These are phyloP conservation scores for Lepidocyrtoides sp. DNA, from an alignment of 2,888 invertebrate species.

Conservation along the genomic window DNA sequence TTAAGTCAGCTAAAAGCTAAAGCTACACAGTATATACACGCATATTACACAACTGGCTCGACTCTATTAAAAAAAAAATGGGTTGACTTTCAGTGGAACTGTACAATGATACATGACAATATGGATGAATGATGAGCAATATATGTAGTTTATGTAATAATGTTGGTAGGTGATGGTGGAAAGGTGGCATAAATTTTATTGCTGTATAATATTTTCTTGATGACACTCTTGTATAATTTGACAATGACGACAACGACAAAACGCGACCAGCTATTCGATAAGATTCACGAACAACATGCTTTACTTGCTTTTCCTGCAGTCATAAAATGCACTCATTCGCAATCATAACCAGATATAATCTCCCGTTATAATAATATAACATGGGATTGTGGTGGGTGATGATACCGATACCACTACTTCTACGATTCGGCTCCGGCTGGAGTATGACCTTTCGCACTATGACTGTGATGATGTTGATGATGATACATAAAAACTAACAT, in stretches of 20 bases:
- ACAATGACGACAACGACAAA: not conserved
- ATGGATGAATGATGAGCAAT: conserved; percentile 4
- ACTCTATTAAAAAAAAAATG: not conserved
- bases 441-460: not conserved
- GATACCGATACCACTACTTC: no score
- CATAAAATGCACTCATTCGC: conserved; percentile 12
- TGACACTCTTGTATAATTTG: conserved; percentile 17
- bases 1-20: no score
- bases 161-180: no score
- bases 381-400: no score
- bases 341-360: no score
- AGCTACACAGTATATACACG: no score
- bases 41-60: no score
- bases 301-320: not conserved
- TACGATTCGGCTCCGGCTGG: not conserved
- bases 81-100: not conserved
- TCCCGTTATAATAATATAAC: no score
- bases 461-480: no score
- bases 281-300: no score
- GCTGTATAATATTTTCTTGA: not conserved
- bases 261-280: no score
- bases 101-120: not conserved
- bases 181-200: conserved; percentile 7
- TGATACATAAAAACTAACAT: no score
- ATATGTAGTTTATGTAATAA: not conserved